Evolutionary conservation across 92 coral and sea anemone species (phyloP), one percentile per base, ranked within the genome.

Genomic region (Bergia sp.): DNA sequence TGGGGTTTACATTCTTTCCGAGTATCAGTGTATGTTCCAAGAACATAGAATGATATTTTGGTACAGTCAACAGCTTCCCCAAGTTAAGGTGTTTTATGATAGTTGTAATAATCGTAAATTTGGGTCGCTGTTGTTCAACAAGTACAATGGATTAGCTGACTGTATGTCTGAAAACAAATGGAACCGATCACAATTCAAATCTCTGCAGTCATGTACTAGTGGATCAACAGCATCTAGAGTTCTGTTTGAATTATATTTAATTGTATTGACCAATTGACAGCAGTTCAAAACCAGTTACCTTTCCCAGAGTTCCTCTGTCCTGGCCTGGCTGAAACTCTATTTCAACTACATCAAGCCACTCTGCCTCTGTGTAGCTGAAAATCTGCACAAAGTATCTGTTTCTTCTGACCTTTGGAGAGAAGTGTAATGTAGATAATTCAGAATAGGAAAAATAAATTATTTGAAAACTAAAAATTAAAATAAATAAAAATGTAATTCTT

Each of bases 311-410:
- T 73, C 99, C 99, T 3, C 89, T 83, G 37, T 91, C 95, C 86
- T 91, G 93, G 2, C 97, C 99, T 3, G 99, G 99, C 80, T 95
- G 95, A 85, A 97, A 97, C 86, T 97, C 98, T 58, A 97, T 94
- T 91, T 97, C 99, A 7, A 97, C 99, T 49, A 97, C 90, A 82
- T 97, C 99, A 67, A 96, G 91, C 99, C 99, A 97, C 88, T 97
- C 99, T 88, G 92, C 93, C 55, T 90, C 90, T 7, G 99, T 97
- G 79, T 87, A 97, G 69, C 95, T 91, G 87, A 93, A 97, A 69
- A 97, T 94, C 88, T 90, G 94, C 2, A 97, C 90, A 91, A 93
- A 94, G 88, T 86, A 73, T 85, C 88, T 93, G 65, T 92, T 87
- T 71, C 92, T 92, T 20, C 90, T 91, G 43, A 96, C 98, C 99